A percentile compares a stretch with the other conserved stretches of the same genome.
phyloP scores from a whole-genome alignment of 2,888 invertebrate species.

The Philopedon plagiatum region DNA sequence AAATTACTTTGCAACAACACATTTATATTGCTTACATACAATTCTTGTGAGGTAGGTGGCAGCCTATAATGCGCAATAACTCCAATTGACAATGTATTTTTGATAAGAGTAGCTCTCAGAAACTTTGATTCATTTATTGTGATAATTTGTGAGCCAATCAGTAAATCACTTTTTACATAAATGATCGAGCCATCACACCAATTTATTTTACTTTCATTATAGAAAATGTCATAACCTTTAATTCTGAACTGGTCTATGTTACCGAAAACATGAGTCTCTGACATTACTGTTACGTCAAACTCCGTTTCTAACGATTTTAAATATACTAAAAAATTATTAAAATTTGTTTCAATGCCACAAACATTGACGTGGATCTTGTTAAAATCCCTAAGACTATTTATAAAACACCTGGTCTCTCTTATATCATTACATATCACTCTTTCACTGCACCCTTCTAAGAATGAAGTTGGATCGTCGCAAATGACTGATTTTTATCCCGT shows the following conservation, averaged over 20 bases:
- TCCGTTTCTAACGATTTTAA: not conserved
- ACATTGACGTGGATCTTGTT: not conserved
- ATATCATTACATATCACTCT: no score
- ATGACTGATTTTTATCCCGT: no score
- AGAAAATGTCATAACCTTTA: not conserved
- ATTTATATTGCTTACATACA: no score
- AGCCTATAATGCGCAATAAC: no score
- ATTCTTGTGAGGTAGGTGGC: no score
- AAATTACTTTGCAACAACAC: no score
- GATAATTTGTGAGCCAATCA: not conserved
- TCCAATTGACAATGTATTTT: no score
- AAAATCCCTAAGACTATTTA: not conserved
- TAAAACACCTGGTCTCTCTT: no score
- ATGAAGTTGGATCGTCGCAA: no score
- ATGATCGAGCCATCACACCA: not conserved
- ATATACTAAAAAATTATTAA: not conserved
- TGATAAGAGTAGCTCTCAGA: no score
- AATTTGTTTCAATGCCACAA: not conserved
- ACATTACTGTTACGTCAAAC: not conserved
- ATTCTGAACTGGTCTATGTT: not conserved
- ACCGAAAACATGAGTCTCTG: not conserved
- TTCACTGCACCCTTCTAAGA: no score
- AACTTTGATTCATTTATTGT: no score
- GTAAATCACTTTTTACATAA: not conserved
- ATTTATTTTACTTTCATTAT: not conserved